Conservation (phyloP, 2,797 vertebrate genomes). For the Chelonia mydas region DNA sequence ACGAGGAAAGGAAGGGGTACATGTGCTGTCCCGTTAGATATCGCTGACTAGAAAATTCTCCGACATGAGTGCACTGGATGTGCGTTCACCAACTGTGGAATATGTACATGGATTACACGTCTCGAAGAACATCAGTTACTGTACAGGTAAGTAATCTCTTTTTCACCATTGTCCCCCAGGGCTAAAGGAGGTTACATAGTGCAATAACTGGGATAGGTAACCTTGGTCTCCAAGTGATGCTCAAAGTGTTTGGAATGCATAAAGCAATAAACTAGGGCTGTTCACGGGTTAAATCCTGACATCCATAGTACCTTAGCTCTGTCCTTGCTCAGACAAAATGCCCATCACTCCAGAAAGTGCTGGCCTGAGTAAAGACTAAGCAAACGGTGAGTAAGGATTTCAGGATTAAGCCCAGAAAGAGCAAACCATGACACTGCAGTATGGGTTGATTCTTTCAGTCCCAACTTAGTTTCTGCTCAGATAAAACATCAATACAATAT, state of each 20-base stretch:
- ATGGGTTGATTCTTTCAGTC: neutral
- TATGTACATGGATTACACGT: neutral
- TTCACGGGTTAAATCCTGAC: neutral
- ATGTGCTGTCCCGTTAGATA: neutral
- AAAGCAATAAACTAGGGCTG: neutral
- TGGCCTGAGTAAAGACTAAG: neutral
- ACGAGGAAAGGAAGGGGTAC: neutral
- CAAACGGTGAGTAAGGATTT: slow-evolving; percentile 1
- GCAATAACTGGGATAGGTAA: neutral
- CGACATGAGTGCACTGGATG: neutral
- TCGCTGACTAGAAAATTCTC: neutral
- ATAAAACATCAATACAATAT: neutral
- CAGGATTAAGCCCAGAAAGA: slow-evolving; percentile 41
- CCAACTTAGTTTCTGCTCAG: slow-evolving; percentile 4
- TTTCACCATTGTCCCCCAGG: neutral
- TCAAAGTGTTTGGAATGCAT: neutral
- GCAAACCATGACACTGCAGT: neutral
- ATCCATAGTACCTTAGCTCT: slow-evolving; percentile 9
- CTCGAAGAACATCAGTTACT: neutral
- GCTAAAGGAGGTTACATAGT: neutral
- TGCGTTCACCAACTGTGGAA: neutral
- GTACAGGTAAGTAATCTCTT: neutral
- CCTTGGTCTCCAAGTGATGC: neutral
- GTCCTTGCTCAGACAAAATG: neutral
- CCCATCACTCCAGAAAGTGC: neutral